Evolutionary conservation across 2,113 vertebrate genomes (phyloP).

Genomic region (Irena cyanogastra): DNA sequence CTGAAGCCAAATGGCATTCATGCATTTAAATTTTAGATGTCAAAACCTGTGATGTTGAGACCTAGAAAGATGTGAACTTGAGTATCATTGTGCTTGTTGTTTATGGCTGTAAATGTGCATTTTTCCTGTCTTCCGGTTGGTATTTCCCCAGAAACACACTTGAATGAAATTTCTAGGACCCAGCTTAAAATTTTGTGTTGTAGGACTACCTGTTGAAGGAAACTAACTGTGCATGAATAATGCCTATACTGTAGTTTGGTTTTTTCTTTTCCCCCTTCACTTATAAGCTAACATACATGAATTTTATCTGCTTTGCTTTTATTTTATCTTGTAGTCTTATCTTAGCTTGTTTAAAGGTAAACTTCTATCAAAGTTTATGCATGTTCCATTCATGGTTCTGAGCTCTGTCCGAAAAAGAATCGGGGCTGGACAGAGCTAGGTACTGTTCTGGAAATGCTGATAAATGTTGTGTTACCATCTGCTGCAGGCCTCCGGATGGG

Average conservation of each 20-base stretch:
- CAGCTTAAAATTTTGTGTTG: background rate
- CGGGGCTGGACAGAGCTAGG: background rate
- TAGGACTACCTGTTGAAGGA: background rate
- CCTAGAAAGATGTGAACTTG: background rate
- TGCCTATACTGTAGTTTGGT: background rate
- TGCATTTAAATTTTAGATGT: background rate
- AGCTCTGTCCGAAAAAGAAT: background rate
- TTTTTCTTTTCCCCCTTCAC: rapidly evolving
- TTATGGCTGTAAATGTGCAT: background rate
- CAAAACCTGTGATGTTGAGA: background rate
- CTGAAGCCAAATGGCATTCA: background rate
- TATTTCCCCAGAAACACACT: rapidly evolving
- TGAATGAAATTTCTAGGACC: background rate
- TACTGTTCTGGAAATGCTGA: background rate
- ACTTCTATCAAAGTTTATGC: background rate
- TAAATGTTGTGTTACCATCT: background rate
- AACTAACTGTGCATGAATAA: background rate
- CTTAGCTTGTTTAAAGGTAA: background rate
- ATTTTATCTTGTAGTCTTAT: background rate
- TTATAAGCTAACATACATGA: background rate
- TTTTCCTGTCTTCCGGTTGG: background rate
- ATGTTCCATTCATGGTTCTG: background rate
- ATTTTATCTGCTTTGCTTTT: background rate
- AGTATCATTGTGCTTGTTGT: background rate
- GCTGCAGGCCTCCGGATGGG: background rate